Percentiles rank a stretch among this genome's conserved stretches.
These are phyloP conservation scores for Thamnophis sirtalis DNA, from an alignment of 2,113 vertebrate genomes.

Conservation along the genomic window DNA sequence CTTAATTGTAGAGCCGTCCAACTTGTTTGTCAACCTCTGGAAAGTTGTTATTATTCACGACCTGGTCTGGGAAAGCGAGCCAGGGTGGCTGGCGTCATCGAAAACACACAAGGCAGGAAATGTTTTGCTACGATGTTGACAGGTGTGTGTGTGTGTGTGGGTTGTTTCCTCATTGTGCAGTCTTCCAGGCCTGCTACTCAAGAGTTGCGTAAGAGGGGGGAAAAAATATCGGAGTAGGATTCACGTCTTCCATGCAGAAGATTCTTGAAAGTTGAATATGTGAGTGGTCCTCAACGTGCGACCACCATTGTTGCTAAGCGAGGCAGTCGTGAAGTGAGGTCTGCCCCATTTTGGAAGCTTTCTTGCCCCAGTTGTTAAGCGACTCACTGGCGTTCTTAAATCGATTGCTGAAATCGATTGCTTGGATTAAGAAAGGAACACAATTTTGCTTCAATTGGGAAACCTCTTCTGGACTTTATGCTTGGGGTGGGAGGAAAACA, in stretches of 20 bases:
- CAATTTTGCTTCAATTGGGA: no score
- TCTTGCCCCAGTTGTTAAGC: not conserved
- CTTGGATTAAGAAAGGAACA: no score
- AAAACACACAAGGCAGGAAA: not conserved
- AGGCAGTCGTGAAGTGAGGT: not conserved
- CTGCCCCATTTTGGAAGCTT: no score
- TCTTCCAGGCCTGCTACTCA: not conserved
- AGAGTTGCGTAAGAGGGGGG: not conserved
- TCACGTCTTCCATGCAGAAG: not conserved
- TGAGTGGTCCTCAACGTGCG: rapidly evolving
- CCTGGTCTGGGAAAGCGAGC: not conserved
- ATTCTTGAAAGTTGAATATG: not conserved
- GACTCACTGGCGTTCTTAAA: not conserved
- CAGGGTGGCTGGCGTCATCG: not conserved
- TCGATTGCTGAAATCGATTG: not conserved
- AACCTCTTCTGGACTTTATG: no score
- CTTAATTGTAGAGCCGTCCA: rapidly evolving
- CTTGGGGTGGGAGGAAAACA: no score
- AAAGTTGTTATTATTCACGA: not conserved
- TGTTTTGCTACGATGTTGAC: not conserved
- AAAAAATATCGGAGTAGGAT: not conserved
- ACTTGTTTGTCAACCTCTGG: not conserved
- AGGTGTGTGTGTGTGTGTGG: not conserved
- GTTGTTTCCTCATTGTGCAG: not conserved
- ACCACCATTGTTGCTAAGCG: not conserved